Percentiles rank a stretch among this genome's conserved stretches.
phyloP scores from a whole-genome alignment of 2,113 vertebrate species.

The Sylvilagus bachmani region DNA sequence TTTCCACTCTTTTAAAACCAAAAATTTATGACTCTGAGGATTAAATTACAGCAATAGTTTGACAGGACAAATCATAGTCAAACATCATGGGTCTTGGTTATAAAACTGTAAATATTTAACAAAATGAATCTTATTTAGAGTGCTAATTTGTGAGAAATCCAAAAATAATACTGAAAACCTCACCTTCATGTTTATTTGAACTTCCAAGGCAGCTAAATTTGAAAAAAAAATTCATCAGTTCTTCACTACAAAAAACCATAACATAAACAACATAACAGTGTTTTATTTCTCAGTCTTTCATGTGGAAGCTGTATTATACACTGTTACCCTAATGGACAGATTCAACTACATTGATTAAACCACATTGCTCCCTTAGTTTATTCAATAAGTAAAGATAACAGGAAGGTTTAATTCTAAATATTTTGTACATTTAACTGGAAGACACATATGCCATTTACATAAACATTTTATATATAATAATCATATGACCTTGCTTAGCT shows the following conservation, averaged over 20 bases:
- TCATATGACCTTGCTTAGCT: not conserved
- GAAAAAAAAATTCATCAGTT: not conserved
- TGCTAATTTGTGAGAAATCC: not conserved
- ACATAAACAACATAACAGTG: not conserved
- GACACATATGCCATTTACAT: not conserved
- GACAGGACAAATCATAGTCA: too few relatives aligned
- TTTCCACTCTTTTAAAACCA: too few relatives aligned
- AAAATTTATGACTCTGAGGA: too few relatives aligned
- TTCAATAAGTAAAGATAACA: not conserved
- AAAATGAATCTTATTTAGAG: not conserved
- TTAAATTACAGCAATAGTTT: too few relatives aligned
- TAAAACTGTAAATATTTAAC: not conserved
- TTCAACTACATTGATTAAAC: not conserved
- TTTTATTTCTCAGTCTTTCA: not conserved
- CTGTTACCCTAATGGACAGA: not conserved
- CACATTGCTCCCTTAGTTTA: not conserved
- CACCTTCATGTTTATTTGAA: not conserved
- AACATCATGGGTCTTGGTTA: not conserved
- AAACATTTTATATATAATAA: not conserved
- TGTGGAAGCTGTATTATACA: not conserved
- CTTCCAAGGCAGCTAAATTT: not conserved
- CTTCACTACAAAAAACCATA: not conserved
- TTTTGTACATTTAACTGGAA: not conserved
- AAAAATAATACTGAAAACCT: not conserved
- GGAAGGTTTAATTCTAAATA: not conserved